phyloP scores from a whole-genome alignment of 2,797 vertebrate genomes.

The Amblyraja radiata region DNA sequence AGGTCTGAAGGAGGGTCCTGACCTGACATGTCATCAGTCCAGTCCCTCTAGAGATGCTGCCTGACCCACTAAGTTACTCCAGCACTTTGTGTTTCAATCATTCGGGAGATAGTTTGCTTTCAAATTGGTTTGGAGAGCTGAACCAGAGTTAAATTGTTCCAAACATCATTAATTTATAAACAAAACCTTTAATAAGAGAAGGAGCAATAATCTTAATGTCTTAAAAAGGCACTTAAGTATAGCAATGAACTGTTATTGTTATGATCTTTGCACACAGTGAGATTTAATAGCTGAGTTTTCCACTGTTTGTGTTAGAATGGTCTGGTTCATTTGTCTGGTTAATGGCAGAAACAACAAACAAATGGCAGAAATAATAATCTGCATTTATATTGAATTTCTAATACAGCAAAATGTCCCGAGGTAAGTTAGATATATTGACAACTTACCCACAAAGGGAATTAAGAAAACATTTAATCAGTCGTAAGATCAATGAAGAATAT shows the following conservation, averaged over 20 bases:
- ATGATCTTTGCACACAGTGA: slow-evolving; percentile 18
- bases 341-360: neutral
- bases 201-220: neutral
- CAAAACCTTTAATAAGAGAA: neutral
- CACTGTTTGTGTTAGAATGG: neutral
- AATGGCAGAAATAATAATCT: neutral
- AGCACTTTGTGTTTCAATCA: too few relatives aligned
- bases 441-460: neutral
- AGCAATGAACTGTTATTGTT: neutral
- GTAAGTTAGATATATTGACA: neutral
- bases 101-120: neutral
- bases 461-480: neutral
- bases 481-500: neutral
- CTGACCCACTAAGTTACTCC: too few relatives aligned
- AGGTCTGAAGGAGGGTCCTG: too few relatives aligned
- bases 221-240: neutral
- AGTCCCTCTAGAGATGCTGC: too few relatives aligned
- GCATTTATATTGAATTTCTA: neutral
- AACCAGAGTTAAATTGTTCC: neutral
- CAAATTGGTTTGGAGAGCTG: neutral
- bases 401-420: neutral
- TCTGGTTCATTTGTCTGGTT: neutral
- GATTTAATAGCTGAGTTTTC: neutral
- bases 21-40: too few relatives aligned
- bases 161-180: neutral